Evolutionary conservation across 2,113 vertebrate genomes (phyloP).

Genomic region (Catharus bicknelli): DNA sequence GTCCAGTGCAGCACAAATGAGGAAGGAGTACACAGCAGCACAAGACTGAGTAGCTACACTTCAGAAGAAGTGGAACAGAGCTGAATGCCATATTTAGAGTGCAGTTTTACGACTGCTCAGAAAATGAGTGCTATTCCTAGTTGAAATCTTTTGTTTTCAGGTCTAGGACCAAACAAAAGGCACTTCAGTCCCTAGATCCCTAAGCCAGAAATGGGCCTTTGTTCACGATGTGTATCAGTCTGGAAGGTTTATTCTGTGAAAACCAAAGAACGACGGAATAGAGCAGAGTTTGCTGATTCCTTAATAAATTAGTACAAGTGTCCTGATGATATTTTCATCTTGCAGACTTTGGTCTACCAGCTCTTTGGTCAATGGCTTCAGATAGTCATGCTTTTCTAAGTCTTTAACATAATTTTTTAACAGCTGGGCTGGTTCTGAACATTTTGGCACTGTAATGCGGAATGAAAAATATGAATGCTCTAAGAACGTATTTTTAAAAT

Average conservation of each 20-base stretch:
- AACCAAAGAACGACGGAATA: background rate
- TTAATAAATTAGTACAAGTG: background rate
- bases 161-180: background rate
- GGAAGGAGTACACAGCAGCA: background rate
- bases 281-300: background rate
- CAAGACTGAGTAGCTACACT: background rate
- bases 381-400: background rate
- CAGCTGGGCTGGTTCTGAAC: background rate
- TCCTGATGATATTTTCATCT: background rate
- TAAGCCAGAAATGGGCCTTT: background rate
- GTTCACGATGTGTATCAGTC: background rate
- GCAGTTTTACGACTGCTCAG: background rate
- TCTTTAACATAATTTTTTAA: background rate
- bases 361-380: background rate
- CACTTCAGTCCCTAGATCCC: background rate
- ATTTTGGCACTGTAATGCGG: background rate
- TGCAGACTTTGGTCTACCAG: background rate
- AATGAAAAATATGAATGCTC: background rate
- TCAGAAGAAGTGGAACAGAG: background rate
- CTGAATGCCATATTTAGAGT: background rate
- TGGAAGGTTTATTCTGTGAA: constrained; percentile 19
- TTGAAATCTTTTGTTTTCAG: background rate
- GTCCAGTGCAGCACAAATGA: background rate
- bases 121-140: background rate
- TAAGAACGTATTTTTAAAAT: background rate